These are phyloP conservation scores for Antechinus flavipes DNA, from an alignment of 2,113 vertebrate genomes.

Conservation along the genomic window DNA sequence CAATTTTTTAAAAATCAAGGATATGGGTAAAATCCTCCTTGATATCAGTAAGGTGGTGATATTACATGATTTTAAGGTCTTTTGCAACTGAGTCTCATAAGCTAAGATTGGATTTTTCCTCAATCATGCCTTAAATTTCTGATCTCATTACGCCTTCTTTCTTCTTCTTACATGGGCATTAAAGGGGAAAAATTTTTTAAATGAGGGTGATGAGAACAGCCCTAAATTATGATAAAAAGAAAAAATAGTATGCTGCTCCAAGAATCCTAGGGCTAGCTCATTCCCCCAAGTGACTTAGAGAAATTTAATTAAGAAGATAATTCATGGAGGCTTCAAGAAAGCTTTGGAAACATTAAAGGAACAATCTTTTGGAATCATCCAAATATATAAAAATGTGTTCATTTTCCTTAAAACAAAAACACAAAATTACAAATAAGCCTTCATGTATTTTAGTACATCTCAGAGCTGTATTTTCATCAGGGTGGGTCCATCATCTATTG, in stretches of 20 bases:
- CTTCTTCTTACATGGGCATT: constrained; percentile 44
- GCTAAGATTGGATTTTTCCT: constrained; percentile 32
- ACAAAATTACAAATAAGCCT: not conserved
- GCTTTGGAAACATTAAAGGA: constrained; percentile 49
- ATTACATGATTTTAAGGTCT: not conserved
- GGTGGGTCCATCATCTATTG: not conserved
- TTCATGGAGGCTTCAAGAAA: constrained; percentile 36
- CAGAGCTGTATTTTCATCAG: not conserved
- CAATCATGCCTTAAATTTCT: constrained; percentile 44
- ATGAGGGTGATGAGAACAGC: constrained; percentile 22
- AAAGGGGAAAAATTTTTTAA: not conserved
- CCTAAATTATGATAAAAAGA: constrained; percentile 36
- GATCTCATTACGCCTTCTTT: constrained; percentile 55
- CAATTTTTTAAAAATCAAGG: not conserved
- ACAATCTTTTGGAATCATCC: constrained; percentile 48
- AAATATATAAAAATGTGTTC: constrained; percentile 51
- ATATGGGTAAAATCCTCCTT: not conserved
- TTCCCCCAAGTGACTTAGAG: constrained; percentile 54
- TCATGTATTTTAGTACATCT: not conserved
- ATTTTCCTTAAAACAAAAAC: not conserved
- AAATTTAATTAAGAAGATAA: constrained; percentile 53
- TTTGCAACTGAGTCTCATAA: not conserved
- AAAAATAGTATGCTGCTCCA: not conserved
- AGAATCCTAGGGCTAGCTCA: constrained; percentile 34
- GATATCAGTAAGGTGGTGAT: not conserved